A percentile compares a stretch with the other conserved stretches of the same genome.
Conservation (phyloP, 2,888 invertebrate species). For the Cataglyphis albicans region DNA sequence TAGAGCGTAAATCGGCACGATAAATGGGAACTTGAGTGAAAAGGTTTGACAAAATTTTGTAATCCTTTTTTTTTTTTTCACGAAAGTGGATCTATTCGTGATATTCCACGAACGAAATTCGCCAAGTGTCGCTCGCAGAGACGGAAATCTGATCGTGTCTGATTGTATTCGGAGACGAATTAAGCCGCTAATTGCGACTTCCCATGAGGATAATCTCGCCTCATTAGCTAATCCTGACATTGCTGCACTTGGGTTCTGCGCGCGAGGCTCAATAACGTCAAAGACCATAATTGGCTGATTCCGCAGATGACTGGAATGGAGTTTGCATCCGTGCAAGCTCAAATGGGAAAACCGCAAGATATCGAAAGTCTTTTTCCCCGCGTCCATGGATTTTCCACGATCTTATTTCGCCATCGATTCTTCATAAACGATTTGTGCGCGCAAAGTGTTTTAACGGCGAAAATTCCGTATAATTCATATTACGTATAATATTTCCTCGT, state of each 20-base stretch:
- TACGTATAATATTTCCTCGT: not conserved
- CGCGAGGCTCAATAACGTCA: slow-evolving; percentile 75
- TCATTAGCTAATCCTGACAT: slow-evolving; percentile 58
- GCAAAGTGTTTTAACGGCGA: not conserved
- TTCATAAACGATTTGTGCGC: not conserved
- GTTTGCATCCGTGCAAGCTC: slow-evolving; percentile 53
- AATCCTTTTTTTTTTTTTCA: not conserved
- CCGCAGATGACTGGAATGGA: slow-evolving; percentile 65
- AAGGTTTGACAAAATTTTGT: not conserved
- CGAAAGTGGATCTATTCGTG: not conserved
- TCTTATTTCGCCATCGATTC: slow-evolving; percentile 11
- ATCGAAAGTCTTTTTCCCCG: slow-evolving; percentile 22
- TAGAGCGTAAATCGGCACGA: not conserved
- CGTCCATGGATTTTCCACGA: slow-evolving; percentile 8
- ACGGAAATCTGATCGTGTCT: slow-evolving; percentile 18
- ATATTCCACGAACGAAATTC: not conserved
- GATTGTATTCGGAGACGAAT: slow-evolving; percentile 52
- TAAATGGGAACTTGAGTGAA: not conserved
- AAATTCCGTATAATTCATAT: not conserved
- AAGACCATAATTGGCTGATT: slow-evolving; percentile 79
- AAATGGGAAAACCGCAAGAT: slow-evolving; percentile 35
- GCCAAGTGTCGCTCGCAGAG: not conserved
- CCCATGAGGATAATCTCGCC: slow-evolving; percentile 77
- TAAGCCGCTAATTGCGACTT: slow-evolving; percentile 74
- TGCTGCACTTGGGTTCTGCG: slow-evolving; percentile 42